Evolutionary conservation across 2,888 invertebrate genomes (phyloP), one percentile per base, ranked within the genome.

Genomic region (Mimachlamys varia): DNA sequence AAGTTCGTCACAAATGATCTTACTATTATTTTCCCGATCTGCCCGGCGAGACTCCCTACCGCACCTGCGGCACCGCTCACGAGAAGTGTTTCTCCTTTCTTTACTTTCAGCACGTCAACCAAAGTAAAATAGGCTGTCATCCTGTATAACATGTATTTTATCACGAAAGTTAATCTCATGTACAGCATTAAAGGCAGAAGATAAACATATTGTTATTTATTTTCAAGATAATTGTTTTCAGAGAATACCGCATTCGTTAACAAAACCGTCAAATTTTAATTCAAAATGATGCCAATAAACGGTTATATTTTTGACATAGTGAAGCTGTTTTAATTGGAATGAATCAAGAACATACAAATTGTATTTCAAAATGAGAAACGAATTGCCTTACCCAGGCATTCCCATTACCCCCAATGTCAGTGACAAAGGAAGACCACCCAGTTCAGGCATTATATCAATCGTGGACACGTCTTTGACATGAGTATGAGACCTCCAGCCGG

Each of bases 11-110:
- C n/a, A 50, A 50, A 50, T 50, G 15, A 27, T 37, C 37, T 12
- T 96, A 97, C 98, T 96, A 98, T 97, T 89, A 98, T 97, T 97
- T 98, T 98, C 0, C 97, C 98, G 92, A 98, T 98, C 97, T 98
- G 98, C 0, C 98, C 98, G 49, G 98, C 98, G 89, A 98, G 97
- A 91, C 97, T 98, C 7, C 98, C 98, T n/a, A 98, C 98, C 62
- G 98, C 98, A n/a, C 98, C 98, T 49, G 98, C 98, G 22, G 98
- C 98, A 10, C 98, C 98, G 53, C 97, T 98, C 0, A 98, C 97
- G 0, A 98, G 98, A 22, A 98, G 97, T 0, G 98, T 98, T 96
- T 98, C 98, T 17, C 98, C 98, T 7, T 97, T 94, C 96, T 98
- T 98, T 4, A 98, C 98, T 91, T 97, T 96, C 92, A 98, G 98